Base-by-base conservation (phyloP, 2,888 invertebrate genomes). In the Zhuqinia jingwanae region DNA sequence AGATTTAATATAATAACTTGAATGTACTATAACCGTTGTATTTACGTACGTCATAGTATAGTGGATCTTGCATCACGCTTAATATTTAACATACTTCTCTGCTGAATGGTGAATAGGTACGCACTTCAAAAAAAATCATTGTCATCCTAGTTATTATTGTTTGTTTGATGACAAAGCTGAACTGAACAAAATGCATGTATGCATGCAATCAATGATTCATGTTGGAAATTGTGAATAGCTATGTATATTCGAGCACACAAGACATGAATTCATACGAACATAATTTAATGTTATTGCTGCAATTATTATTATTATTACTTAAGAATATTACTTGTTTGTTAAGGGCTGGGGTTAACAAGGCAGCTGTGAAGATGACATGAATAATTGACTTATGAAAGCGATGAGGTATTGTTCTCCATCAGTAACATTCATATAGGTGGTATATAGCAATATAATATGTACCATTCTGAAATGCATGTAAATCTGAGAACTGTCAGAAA, bases 301-400 rank as follows among this genome's bases (percentile, higher is more conserved):
- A 36, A 17, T 68, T 30, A 45, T 60, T 45, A 17, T 70, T 70
- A 42, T 70, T 76, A 68, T 80, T 65, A 50, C 63, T 42, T 58
- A 58, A 79, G 36, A 77, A n/a, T 68, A 81, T 70, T 30, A 81
- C 42, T 36, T 70, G 80, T 70, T 81, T 81, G 70, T 42, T 70
- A 20, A 70, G 53, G 36, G 56, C 56, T 81, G 70, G 42, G 70
- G 56, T 81, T 81, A 81, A 81, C 80, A 70, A 81, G 79, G 30
- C 53, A 56, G 80, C 70, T 81, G 70, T 81, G 80, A 81, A 30
- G 79, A 68, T 70, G 80, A 70, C 80, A 81, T 81, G 80, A 81
- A 81, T 70, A 81, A 81, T 81, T 81, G 80, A 70, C 80, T 81
- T 70, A 20, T 81, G 80, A 81, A 81, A 70, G 70, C 80, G 63